Base-by-base conservation (phyloP, 30 jellyfish, hydroid and myxozoan species). In the Aurelia coerulea region DNA sequence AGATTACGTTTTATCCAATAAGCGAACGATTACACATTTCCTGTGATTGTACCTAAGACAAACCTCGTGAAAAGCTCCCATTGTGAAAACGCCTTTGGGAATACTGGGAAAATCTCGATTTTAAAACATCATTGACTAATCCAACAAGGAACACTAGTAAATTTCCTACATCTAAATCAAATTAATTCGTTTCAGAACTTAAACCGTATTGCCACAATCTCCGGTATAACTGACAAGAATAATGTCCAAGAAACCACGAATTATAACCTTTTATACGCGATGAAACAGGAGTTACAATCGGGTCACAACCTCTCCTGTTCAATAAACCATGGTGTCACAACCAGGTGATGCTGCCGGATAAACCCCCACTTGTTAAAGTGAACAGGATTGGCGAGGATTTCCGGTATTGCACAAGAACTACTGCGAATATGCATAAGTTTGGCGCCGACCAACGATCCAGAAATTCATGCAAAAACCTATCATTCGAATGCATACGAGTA, bases 1-100 rank as follows among this genome's bases (percentile, higher is more conserved):
- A 49, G 89, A 79, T 65, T 49, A 79, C 70, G 58, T 42, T 79
- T 63, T 58, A 65, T 65, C 65, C 89, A 79, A 46, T 79, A 64
- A 79, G 73, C 71, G 33, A 3, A 31, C 10, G 78, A 46, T 79
- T 63, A 37, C 73, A 79, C 89, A 65, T 63, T 79, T 79, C 89
- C 89, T 79, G 81, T 62, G 53, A 51, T 41, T 52, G 59, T 15
- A 49, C 78, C 73, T 54, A 13, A 63, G 60, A 11, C 80, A 31
- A 33, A 49, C 37, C 18, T 9, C 51, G 49, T 6, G 33, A 79
- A 65, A 46, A 79, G 64, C 80, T 15, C 80, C 56, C 29, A 29
- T 65, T 23, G 41, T 41, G 18, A 18, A 62, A 31, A n/a, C 78
- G 53, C 89, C 89, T 65, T 29, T 13, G 89, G 80, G 79, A 39